These are phyloP conservation scores for Dysdera silvatica DNA, from an alignment of 1,140 invertebrate species.

Conservation along the genomic window DNA sequence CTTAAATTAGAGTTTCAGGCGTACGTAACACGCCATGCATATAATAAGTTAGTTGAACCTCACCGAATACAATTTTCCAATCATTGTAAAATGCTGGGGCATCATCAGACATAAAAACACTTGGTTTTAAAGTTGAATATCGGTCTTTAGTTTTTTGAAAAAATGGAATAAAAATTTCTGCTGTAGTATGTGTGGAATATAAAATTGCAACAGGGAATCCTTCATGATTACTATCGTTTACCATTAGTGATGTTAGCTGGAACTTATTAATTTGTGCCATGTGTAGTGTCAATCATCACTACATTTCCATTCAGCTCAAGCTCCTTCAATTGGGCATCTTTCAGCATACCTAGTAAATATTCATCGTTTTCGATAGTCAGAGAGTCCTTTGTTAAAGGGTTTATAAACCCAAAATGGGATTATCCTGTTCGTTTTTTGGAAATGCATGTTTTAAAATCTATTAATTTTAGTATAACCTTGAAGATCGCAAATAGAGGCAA, in stretches of 20 bases:
- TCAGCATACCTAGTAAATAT: not conserved
- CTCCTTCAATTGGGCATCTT: not conserved
- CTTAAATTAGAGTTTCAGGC: too few species aligned
- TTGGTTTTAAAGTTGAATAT: not conserved
- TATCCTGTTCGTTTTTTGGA: too few species aligned
- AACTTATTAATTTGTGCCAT: conserved; percentile 6
- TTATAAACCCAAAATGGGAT: too few species aligned
- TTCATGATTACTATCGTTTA: conserved; percentile 1
- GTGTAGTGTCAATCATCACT: conserved; percentile 12
- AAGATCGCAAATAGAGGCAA: too few species aligned
- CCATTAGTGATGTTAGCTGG: not conserved
- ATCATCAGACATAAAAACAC: not conserved
- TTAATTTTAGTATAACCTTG: too few species aligned
- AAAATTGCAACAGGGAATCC: not conserved
- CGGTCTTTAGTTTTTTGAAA: not conserved
- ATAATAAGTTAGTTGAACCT: too few species aligned
- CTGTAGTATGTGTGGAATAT: not conserved
- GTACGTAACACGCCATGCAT: too few species aligned
- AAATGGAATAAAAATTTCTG: not conserved
- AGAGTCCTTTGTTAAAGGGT: too few species aligned
- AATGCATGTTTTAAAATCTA: too few species aligned
- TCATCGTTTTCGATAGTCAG: not conserved
- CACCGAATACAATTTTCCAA: not conserved
- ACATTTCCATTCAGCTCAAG: not conserved
- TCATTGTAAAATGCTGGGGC: too few species aligned